phyloP scores from a whole-genome alignment of 2,888 invertebrate genomes.

The Cephus pygmeus region DNA sequence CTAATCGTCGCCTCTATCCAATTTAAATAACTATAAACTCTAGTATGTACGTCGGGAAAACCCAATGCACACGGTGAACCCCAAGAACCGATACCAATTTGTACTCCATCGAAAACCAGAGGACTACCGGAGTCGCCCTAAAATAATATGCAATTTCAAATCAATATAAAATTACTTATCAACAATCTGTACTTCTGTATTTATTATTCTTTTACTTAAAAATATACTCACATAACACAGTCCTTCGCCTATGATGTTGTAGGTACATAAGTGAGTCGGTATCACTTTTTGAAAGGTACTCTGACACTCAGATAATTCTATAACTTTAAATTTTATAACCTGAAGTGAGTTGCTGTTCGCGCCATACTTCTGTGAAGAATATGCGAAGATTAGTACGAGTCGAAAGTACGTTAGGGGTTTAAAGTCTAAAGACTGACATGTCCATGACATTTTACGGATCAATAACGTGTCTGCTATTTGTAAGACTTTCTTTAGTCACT shows the following conservation, averaged over 20 bases:
- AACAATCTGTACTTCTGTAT: background rate
- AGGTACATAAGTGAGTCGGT: conserved; percentile 69
- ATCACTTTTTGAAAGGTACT: conserved; percentile 22
- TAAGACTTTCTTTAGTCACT: too few species aligned
- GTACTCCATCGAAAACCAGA: conserved; percentile 25
- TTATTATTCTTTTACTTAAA: background rate
- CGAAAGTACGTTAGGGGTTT: too few species aligned
- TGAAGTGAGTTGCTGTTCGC: conserved; percentile 68
- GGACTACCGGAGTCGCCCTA: conserved; percentile 39
- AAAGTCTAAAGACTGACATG: too few species aligned
- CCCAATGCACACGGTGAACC: conserved; percentile 54
- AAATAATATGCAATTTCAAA: conserved; percentile 2
- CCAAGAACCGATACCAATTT: conserved; percentile 56
- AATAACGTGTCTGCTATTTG: too few species aligned
- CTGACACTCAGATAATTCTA: conserved; percentile 67
- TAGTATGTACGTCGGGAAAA: conserved; percentile 54
- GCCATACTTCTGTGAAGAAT: conserved; percentile 62
- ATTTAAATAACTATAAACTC: conserved; percentile 45
- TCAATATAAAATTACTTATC: background rate
- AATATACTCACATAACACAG: conserved; percentile 67
- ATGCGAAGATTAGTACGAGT: too few species aligned
- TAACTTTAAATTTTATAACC: conserved; percentile 68
- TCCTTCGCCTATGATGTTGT: conserved; percentile 68
- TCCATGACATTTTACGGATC: too few species aligned
- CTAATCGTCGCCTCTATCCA: conserved; percentile 45